These are phyloP conservation scores for Benthosema pterotum DNA, from an alignment of 2,797 vertebrate species.

Conservation along the genomic window DNA sequence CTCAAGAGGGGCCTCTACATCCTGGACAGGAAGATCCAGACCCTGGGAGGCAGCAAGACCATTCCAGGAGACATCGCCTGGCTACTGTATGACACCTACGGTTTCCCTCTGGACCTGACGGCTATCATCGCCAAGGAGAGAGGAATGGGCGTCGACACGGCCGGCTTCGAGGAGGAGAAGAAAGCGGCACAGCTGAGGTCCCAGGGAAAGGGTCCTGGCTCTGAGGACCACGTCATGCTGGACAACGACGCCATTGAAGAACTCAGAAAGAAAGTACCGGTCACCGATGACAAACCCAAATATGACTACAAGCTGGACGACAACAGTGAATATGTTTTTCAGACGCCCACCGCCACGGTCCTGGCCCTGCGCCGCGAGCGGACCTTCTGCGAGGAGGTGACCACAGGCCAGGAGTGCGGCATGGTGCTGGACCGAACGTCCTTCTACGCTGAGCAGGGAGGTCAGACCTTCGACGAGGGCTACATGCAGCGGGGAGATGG, in stretches of 20 bases:
- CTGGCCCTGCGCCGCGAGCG: constrained; percentile 90
- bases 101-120: constrained; percentile 88
- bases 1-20: constrained; percentile 87
- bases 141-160: constrained; percentile 83
- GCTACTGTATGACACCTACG: constrained; percentile 88
- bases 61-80: constrained; percentile 91
- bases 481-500: constrained; percentile 91
- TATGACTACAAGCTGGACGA: constrained; percentile 85
- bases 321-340: constrained; percentile 85
- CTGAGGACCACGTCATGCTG: constrained; percentile 93
- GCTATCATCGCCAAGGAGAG: constrained; percentile 89
- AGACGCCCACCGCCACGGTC: constrained; percentile 82
- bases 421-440: constrained; percentile 92
- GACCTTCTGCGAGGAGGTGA: constrained; percentile 88
- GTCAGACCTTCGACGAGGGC: constrained; percentile 94
- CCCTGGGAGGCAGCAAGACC: constrained; percentile 79
- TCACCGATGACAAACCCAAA: constrained; percentile 89
- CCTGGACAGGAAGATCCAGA: constrained; percentile 89
- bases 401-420: constrained; percentile 93
- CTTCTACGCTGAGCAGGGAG: constrained; percentile 98
- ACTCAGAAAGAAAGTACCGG: constrained; percentile 84
- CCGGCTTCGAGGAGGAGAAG: constrained; percentile 79
- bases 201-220: too few species aligned
- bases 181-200: too few species aligned
- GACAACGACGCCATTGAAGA: constrained; percentile 98